A percentile compares a stretch with the other conserved stretches of the same genome.
phyloP scores from a whole-genome alignment of 2,113 vertebrate genomes.

The Phrynosoma platyrhinos region DNA sequence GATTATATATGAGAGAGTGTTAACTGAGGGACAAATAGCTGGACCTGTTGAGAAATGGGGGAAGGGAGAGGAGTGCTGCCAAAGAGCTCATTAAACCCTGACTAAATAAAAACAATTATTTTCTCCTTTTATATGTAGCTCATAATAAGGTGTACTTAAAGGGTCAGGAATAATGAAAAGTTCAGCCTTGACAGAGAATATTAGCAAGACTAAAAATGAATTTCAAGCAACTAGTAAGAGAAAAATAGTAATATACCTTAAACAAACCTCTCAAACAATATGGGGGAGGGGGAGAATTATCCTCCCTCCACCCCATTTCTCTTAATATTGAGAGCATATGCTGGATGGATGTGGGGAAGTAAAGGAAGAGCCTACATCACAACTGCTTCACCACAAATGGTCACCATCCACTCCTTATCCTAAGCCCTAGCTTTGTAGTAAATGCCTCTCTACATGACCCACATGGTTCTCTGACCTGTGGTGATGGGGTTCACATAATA shows the following conservation, averaged over 20 bases:
- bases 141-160: slow-evolving; percentile 35
- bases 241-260: background rate
- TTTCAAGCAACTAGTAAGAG: slow-evolving; percentile 3
- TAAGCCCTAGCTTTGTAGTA: too few relatives aligned
- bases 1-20: slow-evolving; percentile 30
- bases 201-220: slow-evolving; percentile 4
- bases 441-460: too few relatives aligned
- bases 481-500: too few relatives aligned
- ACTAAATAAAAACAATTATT: slow-evolving; percentile 49
- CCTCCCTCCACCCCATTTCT: too few relatives aligned
- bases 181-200: slow-evolving; percentile 33
- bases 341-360: background rate
- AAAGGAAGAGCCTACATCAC: too few relatives aligned
- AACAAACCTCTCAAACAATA: too few relatives aligned
- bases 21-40: slow-evolving; percentile 33
- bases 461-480: too few relatives aligned
- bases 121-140: slow-evolving; percentile 43
- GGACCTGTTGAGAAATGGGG: slow-evolving; percentile 25
- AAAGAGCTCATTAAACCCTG: slow-evolving; percentile 45
- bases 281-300: too few relatives aligned
- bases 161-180: slow-evolving; percentile 5
- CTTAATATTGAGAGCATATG: background rate
- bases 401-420: too few relatives aligned
- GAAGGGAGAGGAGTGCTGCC: background rate
- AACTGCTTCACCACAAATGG: too few relatives aligned